phyloP scores from a whole-genome alignment of 2,888 invertebrate species.

The Aporophyla nigra region DNA sequence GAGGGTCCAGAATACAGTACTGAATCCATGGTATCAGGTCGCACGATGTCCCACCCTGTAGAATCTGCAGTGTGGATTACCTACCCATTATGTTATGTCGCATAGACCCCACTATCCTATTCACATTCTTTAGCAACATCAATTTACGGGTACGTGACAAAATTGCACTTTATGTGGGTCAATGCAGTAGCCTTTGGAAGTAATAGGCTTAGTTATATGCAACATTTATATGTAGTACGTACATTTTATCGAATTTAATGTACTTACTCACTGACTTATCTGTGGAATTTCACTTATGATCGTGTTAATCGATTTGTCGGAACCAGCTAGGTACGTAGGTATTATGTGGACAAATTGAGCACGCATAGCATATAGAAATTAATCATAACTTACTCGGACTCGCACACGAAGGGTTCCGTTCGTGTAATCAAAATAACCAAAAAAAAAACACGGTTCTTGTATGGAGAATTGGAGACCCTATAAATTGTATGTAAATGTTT shows the following conservation, averaged over 20 bases:
- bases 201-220: slow-evolving; percentile 40
- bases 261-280: background rate
- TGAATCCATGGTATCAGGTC: too few relatives aligned
- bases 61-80: too few relatives aligned
- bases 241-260: slow-evolving; percentile 11
- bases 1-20: too few relatives aligned
- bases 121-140: slow-evolving; percentile 29
- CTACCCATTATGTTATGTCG: background rate
- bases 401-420: too few relatives aligned
- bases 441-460: too few relatives aligned
- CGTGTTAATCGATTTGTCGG: slow-evolving; percentile 6
- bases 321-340: background rate
- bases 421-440: too few relatives aligned
- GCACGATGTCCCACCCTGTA: too few relatives aligned
- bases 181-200: slow-evolving; percentile 25
- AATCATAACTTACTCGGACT: too few relatives aligned
- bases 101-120: slow-evolving; percentile 10
- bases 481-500: too few relatives aligned
- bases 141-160: slow-evolving; percentile 46
- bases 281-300: background rate
- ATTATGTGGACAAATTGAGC: background rate
- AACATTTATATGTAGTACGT: slow-evolving; percentile 10
- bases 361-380: background rate
- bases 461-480: too few relatives aligned
- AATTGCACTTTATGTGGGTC: slow-evolving; percentile 49